Base-by-base conservation (phyloP, 2,888 invertebrate species). In the Tipula helvola region DNA sequence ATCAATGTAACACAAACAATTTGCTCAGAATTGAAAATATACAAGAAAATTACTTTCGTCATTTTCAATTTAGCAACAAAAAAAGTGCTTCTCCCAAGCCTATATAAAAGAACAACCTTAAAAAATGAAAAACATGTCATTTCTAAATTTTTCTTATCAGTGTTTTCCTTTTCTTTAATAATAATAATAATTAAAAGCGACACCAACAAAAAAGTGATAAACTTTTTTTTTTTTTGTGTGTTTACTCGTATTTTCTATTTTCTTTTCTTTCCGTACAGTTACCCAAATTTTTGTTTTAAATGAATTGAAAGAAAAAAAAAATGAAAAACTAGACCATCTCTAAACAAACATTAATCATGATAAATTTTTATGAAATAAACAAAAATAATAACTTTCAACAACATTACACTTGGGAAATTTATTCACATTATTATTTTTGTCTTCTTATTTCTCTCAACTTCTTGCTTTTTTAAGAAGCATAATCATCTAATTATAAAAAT, bases 341-440 rank as follows among this genome's bases (percentile, higher is more conserved):
- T 71, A 71, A 71, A 71, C 71, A 71, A 71, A 71, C 71, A 71
- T 71, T 71, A 71, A 71, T 71, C 71, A 71, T 71, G 71, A 71
- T 71, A 71, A 71, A 28, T 71, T 71, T 71, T 71, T 71, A 71
- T 28, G 71, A 71, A 71, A 71, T 71, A 71, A 71, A 71, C 71
- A 71, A 71, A 71, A 71, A 71, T 71, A 71, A 71, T 71, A 71
- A 71, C 71, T 71, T 71, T 71, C 71, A 71, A 71, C 71, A 71
- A 71, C 71, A 71, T 71, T 71, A 71, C 71, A 71, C 71, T 71
- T 71, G 71, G 71, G 71, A 71, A 71, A 71, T 71, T 71, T 71
- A 71, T 71, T 28, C 71, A 71, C 71, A 71, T 71, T 71, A 71
- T 71, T 71, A 71, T 71, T 71, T 71, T 71, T n/a, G 2, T 71